A percentile compares a stretch with the other conserved stretches of the same genome.
These are phyloP conservation scores for Bellardia bayeri DNA, from an alignment of 2,888 invertebrate genomes.

Conservation along the genomic window DNA sequence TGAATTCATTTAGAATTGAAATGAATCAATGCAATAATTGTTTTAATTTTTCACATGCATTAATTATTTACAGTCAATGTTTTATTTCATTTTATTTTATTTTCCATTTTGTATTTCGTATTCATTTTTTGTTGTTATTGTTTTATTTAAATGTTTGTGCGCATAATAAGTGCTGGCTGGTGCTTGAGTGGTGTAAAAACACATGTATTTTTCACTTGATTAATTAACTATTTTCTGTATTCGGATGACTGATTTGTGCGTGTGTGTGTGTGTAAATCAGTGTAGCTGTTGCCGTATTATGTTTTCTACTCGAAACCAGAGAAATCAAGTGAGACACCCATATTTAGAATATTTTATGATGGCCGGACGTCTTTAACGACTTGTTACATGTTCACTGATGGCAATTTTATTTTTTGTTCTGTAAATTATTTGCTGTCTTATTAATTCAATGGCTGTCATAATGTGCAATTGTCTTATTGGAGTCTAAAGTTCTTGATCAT, in stretches of 20 bases:
- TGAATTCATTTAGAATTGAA: constrained; percentile 56
- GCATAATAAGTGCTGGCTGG: constrained; percentile 39
- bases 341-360: constrained; percentile 59
- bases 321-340: constrained; percentile 34
- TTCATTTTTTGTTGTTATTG: neutral
- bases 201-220: constrained; percentile 68
- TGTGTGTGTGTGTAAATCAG: neutral
- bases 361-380: neutral
- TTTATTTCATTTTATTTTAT: constrained; percentile 8
- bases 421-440: neutral
- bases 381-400: constrained; percentile 6
- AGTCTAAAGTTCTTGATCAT: too few species aligned
- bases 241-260: constrained; percentile 42
- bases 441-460: neutral
- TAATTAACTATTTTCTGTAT: constrained; percentile 68
- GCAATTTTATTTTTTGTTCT: neutral
- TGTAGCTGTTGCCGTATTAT: neutral
- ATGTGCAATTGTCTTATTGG: neutral
- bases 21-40: constrained; percentile 54
- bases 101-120: neutral
- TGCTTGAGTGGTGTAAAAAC: constrained; percentile 67
- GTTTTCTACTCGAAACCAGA: neutral
- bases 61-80: constrained; percentile 46
- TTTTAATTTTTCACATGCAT: constrained; percentile 60
- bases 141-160: constrained; percentile 57